Conservation (phyloP, 1,140 invertebrate species). For the Fopius arisanus region DNA sequence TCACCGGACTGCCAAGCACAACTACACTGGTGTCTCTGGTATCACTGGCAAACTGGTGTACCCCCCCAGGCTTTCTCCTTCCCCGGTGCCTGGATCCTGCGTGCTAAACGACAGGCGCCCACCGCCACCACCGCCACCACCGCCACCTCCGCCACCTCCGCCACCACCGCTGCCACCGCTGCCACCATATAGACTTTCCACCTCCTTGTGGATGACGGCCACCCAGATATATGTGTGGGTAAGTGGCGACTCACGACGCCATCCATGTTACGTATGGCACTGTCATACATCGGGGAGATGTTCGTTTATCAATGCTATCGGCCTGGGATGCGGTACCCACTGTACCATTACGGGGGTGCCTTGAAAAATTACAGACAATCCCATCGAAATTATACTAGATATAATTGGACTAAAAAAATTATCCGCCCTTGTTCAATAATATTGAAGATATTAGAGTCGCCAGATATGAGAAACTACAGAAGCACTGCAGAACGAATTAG, state of each 20-base stretch:
- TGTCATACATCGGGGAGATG: background rate
- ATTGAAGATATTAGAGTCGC: too few species aligned
- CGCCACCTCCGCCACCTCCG: slow-evolving; percentile 25
- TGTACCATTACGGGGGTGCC: background rate
- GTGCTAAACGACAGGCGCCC: slow-evolving; percentile 48
- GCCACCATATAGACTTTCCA: background rate
- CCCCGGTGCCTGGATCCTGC: slow-evolving; percentile 47
- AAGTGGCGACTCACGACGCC: background rate
- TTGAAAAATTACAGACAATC: too few species aligned
- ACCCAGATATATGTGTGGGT: background rate
- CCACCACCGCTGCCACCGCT: slow-evolving; percentile 38
- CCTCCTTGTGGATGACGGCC: background rate
- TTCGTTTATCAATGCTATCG: background rate
- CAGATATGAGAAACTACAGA: too few species aligned
- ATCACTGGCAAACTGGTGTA: slow-evolving; percentile 40
- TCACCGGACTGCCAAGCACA: background rate
- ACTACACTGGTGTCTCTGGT: slow-evolving; percentile 28
- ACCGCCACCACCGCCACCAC: slow-evolving; percentile 37
- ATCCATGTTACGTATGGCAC: background rate
- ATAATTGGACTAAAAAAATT: too few species aligned
- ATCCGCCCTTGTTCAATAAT: too few species aligned
- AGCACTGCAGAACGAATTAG: too few species aligned
- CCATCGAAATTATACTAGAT: too few species aligned
- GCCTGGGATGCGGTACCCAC: background rate
- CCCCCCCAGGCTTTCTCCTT: slow-evolving; percentile 31